phyloP scores from a whole-genome alignment of 2,113 vertebrate species.

The Pseudorasbora parva region DNA sequence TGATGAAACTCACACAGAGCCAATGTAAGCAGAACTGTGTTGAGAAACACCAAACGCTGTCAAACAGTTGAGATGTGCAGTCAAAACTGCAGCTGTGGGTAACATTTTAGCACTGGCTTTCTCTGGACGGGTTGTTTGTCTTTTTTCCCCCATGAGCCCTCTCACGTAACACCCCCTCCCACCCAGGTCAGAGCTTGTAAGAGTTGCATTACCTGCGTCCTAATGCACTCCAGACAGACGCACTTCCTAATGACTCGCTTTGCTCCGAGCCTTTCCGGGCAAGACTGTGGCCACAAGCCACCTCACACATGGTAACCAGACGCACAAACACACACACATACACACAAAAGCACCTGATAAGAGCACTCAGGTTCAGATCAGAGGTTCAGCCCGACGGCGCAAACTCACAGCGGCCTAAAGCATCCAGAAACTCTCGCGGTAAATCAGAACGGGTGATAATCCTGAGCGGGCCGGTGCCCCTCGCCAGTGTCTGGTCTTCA shows the following conservation, averaged over 20 bases:
- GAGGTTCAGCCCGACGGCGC: conserved; percentile 30
- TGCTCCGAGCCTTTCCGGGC: conserved; percentile 81
- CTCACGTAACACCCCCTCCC: conserved; percentile 20
- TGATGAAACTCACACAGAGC: conserved; percentile 69
- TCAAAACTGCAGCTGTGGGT: conserved; percentile 67
- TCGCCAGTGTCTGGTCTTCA: conserved; percentile 66
- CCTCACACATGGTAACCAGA: conserved; percentile 66
- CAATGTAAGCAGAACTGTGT: conserved; percentile 69
- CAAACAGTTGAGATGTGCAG: conserved; percentile 66
- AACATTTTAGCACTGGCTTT: conserved; percentile 55
- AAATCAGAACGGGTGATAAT: conserved; percentile 56
- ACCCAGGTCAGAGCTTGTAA: conserved; percentile 72
- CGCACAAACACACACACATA: conserved; percentile 21
- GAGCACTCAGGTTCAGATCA: conserved; percentile 40
- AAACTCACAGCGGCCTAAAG: conserved; percentile 49
- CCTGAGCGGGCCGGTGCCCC: conserved; percentile 50
- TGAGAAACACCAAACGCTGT: conserved; percentile 66
- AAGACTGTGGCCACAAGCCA: conserved; percentile 74
- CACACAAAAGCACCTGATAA: conserved; percentile 49
- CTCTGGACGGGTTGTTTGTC: conserved; percentile 38
- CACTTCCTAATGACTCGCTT: conserved; percentile 82
- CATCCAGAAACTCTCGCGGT: conserved; percentile 61
- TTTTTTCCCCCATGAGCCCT: conserved; percentile 22
- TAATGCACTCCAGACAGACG: conserved; percentile 81
- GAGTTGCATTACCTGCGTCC: conserved; percentile 75